Evolutionary conservation across 2,888 invertebrate genomes (phyloP), one percentile per base, ranked within the genome.

Genomic region (Clistopyga incitator): DNA sequence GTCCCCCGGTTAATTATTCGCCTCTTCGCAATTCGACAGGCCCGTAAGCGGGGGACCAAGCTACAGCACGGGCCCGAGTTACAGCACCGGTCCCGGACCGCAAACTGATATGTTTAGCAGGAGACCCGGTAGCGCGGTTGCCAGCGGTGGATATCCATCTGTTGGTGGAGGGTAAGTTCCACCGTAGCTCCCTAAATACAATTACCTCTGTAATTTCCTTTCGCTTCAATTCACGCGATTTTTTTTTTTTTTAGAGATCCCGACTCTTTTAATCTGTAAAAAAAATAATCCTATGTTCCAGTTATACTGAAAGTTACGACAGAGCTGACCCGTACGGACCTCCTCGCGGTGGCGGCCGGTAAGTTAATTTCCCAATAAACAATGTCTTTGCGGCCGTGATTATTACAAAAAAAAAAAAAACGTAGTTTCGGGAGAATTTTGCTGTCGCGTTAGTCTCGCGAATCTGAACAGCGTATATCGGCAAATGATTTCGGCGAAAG

Each of bases 71-170:
- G 91, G 89, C 71, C 89, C 91, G 10, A 91, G 88, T 85, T 91
- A 91, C 84, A 91, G 88, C 76, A 90, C 93, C 88, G 93, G 93
- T 84, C 92, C 92, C 85, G 92, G 92, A 85, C 92, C 92, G 75
- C 93, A 93, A 88, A 88, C 92, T 78, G 93, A 93, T 81, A 92
- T 92, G 92, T 93, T 92, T 85, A 93, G 92, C 88, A 90, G 93
- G 89, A 91, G 93, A 89, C 89, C 93, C 78, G 93, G 93, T 80
- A 92, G 90, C 84, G 88, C 93, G 50, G 92, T 92, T 72, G 90
- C 92, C 84, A 91, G 91, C 87, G 89, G 91, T 84, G 92, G 91
- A 86, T 92, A 92, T 87, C 92, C 93, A 86, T 91, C 92, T 84
- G 92, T 92, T 72, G 89, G 90, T 88, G 92, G 92, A 88, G 92